Evolutionary conservation across 1,140 invertebrate genomes (phyloP).

Genomic region (Trichonephila clavata): DNA sequence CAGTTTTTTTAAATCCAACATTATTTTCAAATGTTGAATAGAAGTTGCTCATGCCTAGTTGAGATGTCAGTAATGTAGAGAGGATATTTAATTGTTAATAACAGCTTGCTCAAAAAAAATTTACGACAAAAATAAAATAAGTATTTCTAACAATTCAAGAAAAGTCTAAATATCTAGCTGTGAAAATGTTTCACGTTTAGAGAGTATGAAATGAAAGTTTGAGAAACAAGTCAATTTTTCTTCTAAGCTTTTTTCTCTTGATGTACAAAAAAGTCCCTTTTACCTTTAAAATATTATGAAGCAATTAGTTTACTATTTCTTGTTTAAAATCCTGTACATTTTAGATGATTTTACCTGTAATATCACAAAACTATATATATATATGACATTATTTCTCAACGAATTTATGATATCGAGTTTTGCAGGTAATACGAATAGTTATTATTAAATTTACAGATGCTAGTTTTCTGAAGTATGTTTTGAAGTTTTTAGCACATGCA

Average conservation of each 20-base stretch:
- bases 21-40: too few relatives aligned
- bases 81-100: neutral
- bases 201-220: neutral
- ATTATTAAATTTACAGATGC: neutral
- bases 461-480: neutral
- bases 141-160: neutral
- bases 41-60: too few relatives aligned
- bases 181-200: neutral
- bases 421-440: neutral
- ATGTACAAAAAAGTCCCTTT: neutral
- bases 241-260: neutral
- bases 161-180: neutral
- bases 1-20: too few relatives aligned
- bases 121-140: neutral
- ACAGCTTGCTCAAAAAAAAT: neutral
- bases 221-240: neutral
- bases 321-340: neutral
- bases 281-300: neutral
- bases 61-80: neutral
- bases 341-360: neutral
- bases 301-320: neutral
- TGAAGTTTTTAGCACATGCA: neutral
- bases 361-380: neutral
- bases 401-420: neutral
- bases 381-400: neutral